Conservation (phyloP, 2,888 invertebrate species). For the Tiliacea aurago region DNA sequence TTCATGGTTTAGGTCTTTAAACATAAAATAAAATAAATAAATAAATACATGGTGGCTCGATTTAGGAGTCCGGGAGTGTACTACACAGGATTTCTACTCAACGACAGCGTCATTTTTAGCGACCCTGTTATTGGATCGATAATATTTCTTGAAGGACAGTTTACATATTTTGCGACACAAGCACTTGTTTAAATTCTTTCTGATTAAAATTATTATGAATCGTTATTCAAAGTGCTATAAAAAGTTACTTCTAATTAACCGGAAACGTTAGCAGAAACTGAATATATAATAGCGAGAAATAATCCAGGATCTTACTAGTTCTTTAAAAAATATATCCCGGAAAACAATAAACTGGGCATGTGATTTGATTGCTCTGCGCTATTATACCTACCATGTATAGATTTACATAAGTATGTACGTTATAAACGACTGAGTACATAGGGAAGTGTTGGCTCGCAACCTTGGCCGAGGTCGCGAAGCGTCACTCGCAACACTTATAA, state of each 20-base stretch:
- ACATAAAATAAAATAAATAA: too few relatives aligned
- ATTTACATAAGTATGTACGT: conserved; percentile 76
- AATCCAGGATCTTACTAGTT: conserved; percentile 21
- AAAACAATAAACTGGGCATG: conserved; percentile 68
- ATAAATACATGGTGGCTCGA: too few relatives aligned
- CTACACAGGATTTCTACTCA: conserved; percentile 25
- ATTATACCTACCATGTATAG: conserved; percentile 66
- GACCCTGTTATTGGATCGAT: conserved; percentile 34
- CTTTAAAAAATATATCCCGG: conserved; percentile 65
- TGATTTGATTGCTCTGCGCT: conserved; percentile 72
- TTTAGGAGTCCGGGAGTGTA: background rate
- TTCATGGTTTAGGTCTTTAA: too few relatives aligned
- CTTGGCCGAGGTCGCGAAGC: conserved; percentile 88
- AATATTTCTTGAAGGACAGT: conserved; percentile 51
- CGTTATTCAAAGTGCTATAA: background rate
- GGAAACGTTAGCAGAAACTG: conserved; percentile 23
- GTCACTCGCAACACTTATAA: conserved; percentile 87
- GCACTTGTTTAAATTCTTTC: conserved; percentile 11
- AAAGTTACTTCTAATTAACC: conserved; percentile 4
- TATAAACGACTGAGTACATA: conserved; percentile 86
- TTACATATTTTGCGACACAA: conserved; percentile 19
- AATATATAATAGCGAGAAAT: conserved; percentile 20
- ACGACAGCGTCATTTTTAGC: conserved; percentile 36
- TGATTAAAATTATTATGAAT: conserved; percentile 14
- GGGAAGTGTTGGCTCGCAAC: conserved; percentile 87